A percentile compares a stretch with the other conserved stretches of the same genome.
phyloP scores from a whole-genome alignment of 2,888 invertebrate genomes.

The Antheraea assamensis region DNA sequence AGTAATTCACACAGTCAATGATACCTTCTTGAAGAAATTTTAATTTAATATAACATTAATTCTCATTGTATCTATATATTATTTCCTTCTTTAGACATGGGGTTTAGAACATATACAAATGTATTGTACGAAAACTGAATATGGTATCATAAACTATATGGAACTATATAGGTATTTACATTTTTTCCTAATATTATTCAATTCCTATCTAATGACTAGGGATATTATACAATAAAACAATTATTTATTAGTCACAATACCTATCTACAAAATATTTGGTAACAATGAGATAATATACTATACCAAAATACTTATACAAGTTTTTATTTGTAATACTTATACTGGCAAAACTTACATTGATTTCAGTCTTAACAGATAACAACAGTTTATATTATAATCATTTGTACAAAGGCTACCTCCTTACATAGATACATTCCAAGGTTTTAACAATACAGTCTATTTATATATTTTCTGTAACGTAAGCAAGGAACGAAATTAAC shows the following conservation, averaged over 20 bases:
- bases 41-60: slow-evolving; percentile 16
- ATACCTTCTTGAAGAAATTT: slow-evolving; percentile 30
- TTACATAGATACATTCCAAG: slow-evolving; percentile 56
- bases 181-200: slow-evolving; percentile 55
- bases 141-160: slow-evolving; percentile 41
- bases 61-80: too few species aligned
- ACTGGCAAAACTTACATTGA: slow-evolving; percentile 69
- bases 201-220: slow-evolving; percentile 78
- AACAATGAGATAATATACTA: slow-evolving; percentile 79
- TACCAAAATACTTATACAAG: slow-evolving; percentile 73
- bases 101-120: not conserved
- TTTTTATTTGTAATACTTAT: slow-evolving; percentile 53
- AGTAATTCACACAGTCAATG: slow-evolving; percentile 43
- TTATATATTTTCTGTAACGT: slow-evolving; percentile 46
- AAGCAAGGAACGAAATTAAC: slow-evolving; percentile 61
- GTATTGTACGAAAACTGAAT: not conserved
- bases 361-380: slow-evolving; percentile 76
- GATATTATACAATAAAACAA: slow-evolving; percentile 65
- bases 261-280: slow-evolving; percentile 80
- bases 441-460: slow-evolving; percentile 67
- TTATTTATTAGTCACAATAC: slow-evolving; percentile 54
- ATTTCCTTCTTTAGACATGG: not conserved
- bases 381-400: slow-evolving; percentile 45
- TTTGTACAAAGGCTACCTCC: slow-evolving; percentile 57
- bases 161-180: slow-evolving; percentile 49